phyloP scores from a whole-genome alignment of 2,797 vertebrate species.

The Mus spretus region DNA sequence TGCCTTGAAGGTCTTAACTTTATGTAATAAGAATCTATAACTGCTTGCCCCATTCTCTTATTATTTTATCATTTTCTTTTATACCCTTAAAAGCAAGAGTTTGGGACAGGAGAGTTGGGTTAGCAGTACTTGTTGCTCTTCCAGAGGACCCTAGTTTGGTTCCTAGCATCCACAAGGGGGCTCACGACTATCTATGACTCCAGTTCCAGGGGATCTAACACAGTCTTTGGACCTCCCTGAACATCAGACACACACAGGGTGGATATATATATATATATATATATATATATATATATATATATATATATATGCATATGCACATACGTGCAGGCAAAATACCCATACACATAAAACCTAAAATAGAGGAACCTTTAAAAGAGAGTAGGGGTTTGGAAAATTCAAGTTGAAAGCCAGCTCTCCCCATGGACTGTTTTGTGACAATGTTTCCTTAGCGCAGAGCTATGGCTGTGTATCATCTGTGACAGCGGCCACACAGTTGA shows the following conservation, averaged over 20 bases:
- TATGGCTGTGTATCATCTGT: background rate
- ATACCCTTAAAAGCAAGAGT: no score
- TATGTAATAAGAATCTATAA: background rate
- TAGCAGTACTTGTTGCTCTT: background rate
- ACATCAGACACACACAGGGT: background rate
- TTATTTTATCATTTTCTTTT: constrained; percentile 48
- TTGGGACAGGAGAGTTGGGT: no score
- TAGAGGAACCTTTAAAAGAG: background rate
- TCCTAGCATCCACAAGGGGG: background rate
- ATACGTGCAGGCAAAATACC: background rate
- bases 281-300: no score
- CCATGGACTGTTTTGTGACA: constrained; percentile 55
- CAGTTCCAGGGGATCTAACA: background rate
- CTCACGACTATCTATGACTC: background rate
- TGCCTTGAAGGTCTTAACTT: constrained; percentile 37
- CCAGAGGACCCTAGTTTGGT: background rate
- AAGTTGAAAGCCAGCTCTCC: background rate
- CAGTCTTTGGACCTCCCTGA: background rate
- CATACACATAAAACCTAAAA: background rate
- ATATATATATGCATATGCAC: no score
- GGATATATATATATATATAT: no score
- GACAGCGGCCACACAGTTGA: background rate
- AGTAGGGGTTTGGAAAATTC: background rate
- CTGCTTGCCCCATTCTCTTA: background rate
- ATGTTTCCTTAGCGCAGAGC: constrained; percentile 58